Base-by-base conservation (phyloP, 2,888 invertebrate species). In the Ernsta delagoae region DNA sequence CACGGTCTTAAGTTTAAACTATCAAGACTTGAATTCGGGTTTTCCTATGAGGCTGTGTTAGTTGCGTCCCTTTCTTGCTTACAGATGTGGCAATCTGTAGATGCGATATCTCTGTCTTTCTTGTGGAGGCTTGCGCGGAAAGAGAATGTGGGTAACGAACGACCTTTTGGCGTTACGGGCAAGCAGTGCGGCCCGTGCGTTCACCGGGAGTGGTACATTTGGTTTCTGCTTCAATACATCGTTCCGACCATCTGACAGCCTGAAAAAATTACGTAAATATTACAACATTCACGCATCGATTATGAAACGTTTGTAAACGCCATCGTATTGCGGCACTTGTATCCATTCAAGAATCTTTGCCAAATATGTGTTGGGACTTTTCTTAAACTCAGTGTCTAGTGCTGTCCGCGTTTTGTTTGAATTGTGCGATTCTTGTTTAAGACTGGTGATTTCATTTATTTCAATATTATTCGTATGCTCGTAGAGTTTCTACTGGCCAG, bases 131-230 rank as follows among this genome's bases (percentile, higher is more conserved):
- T 92, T 92, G 93, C 93, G 92, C 91, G 93, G 90, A 92, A 92
- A 92, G 93, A 93, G 93, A 93, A 92, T 92, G 93, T 92, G 91
- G 88, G 87, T 92, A 91, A 91, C 89, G 91, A 90, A 92, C 92
- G 93, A 92, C 93, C 93, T 92, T 92, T 93, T 88, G 92, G 85
- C 86, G 88, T 89, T 92, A 89, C 84, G 88, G 86, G 86, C 89
- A 85, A 85, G 89, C 93, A 93, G 93, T 93, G 92, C 93, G 92
- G 91, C 86, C 90, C 88, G 92, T 84, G 85, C 92, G 84, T 88
- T 88, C 87, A 84, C 84, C 82, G 88, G 84, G 89, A 87, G 82
- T 76, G 83, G 91, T 89, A 81, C 84, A 77, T 78, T 85, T 72
- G 77, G 70, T 70, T 71, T 73, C 69, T 65, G 72, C 71, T 54